These are phyloP conservation scores for Neodiprion lecontei DNA, from an alignment of 1,140 invertebrate genomes.

Conservation along the genomic window DNA sequence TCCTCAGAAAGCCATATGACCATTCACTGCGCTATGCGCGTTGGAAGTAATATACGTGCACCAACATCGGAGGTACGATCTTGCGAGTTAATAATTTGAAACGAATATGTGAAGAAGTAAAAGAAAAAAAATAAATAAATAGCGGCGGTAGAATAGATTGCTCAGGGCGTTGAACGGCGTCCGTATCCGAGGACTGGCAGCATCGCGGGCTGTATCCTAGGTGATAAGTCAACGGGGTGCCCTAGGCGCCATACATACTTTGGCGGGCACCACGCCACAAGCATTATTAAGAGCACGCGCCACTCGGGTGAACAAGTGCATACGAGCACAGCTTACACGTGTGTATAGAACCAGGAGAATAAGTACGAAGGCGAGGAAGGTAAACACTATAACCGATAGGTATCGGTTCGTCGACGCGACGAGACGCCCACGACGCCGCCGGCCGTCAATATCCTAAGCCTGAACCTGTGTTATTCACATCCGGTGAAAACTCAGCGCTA, in stretches of 20 bases:
- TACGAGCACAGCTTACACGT: not conserved
- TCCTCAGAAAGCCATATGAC: too few relatives aligned
- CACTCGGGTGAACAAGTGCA: slow-evolving; percentile 4
- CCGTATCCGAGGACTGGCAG: not conserved
- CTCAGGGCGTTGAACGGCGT: not conserved
- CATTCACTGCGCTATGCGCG: too few relatives aligned
- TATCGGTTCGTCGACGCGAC: slow-evolving; percentile 15
- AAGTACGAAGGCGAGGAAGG: not conserved
- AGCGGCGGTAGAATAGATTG: not conserved
- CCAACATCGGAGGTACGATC: not conserved
- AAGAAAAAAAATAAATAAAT: not conserved
- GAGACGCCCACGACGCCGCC: slow-evolving; percentile 27
- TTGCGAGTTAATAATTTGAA: not conserved
- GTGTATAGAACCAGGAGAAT: not conserved
- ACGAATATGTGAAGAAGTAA: not conserved
- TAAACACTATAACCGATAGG: not conserved
- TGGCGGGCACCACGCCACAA: not conserved
- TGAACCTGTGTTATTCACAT: slow-evolving; percentile 34
- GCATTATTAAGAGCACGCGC: slow-evolving; percentile 4
- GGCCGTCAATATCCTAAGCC: slow-evolving; percentile 15
- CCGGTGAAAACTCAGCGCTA: slow-evolving; percentile 39
- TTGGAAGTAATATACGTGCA: not conserved
- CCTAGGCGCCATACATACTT: slow-evolving; percentile 2
- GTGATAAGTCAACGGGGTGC: slow-evolving; percentile 4
- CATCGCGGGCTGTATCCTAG: not conserved